Evolutionary conservation across 2,888 invertebrate genomes (phyloP).

Genomic region (Tinea trinotella): DNA sequence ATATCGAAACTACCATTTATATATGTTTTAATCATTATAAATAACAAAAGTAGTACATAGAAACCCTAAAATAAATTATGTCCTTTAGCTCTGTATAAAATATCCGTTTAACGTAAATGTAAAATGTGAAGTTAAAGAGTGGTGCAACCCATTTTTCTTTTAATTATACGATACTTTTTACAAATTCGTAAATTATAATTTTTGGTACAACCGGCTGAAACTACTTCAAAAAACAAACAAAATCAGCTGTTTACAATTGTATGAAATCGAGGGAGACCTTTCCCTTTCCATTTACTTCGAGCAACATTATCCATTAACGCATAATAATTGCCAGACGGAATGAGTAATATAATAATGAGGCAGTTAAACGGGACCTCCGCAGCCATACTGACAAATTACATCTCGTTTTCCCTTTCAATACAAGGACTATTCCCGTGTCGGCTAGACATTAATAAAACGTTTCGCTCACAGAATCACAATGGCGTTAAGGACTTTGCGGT

Average conservation of each 20-base stretch:
- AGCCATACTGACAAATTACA: conserved; percentile 30
- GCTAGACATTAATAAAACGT: conserved; percentile 3
- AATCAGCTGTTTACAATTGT: not conserved
- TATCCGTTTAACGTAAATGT: too few relatives aligned
- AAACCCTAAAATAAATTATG: too few relatives aligned
- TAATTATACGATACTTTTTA: too few relatives aligned
- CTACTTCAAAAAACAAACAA: not conserved
- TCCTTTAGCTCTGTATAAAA: too few relatives aligned
- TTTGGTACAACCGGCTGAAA: too few relatives aligned
- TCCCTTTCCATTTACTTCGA: not conserved
- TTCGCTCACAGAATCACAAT: not conserved
- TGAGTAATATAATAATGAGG: conserved; percentile 6
- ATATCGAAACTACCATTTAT: too few relatives aligned
- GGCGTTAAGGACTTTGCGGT: not conserved
- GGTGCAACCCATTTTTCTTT: too few relatives aligned
- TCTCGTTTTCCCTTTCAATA: conserved; percentile 31
- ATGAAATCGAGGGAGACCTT: conserved; percentile 1
- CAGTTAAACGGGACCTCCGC: conserved; percentile 25
- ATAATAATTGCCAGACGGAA: not conserved
- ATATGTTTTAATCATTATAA: too few relatives aligned
- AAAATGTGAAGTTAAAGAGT: too few relatives aligned
- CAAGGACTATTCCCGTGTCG: conserved; percentile 21
- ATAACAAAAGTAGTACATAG: too few relatives aligned
- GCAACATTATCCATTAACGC: not conserved
- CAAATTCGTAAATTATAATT: too few relatives aligned